Conservation (phyloP, 2,113 vertebrate genomes). For the Carollia perspicillata region DNA sequence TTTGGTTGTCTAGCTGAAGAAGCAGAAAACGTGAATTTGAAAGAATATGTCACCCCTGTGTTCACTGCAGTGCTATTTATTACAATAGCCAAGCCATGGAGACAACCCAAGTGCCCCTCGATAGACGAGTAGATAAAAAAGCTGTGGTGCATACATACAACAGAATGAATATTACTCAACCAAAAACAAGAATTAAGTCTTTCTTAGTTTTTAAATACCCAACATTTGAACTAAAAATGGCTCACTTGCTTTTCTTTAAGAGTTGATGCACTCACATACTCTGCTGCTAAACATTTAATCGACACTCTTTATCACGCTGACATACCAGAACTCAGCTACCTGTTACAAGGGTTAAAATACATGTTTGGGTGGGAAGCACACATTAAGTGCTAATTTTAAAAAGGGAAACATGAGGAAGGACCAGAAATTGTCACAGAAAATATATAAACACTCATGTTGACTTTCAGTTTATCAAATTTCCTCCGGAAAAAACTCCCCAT, state of each 20-base stretch:
- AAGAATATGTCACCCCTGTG: neutral
- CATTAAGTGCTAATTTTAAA: neutral
- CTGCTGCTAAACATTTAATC: neutral
- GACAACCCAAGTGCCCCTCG: neutral
- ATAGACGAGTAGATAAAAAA: neutral
- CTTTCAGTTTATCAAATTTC: slow-evolving; percentile 76
- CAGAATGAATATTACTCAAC: neutral
- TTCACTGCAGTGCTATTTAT: neutral
- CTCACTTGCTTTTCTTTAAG: neutral
- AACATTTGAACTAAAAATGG: neutral
- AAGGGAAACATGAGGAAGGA: slow-evolving; percentile 33
- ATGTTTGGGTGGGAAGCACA: slow-evolving; percentile 27
- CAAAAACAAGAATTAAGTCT: neutral
- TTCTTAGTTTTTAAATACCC: slow-evolving; percentile 9
- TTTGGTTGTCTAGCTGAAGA: neutral
- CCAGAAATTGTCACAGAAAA: slow-evolving; percentile 40
- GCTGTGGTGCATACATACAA: neutral
- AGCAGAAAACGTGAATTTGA: neutral
- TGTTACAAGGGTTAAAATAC: slow-evolving; percentile 11
- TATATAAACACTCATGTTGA: slow-evolving; percentile 11
- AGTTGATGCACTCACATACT: neutral
- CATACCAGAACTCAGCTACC: neutral
- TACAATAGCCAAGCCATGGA: neutral
- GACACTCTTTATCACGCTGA: neutral
- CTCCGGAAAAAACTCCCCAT: slow-evolving; percentile 79